Conservation (phyloP, 2,888 invertebrate species). For the Dendrolimus pini region DNA sequence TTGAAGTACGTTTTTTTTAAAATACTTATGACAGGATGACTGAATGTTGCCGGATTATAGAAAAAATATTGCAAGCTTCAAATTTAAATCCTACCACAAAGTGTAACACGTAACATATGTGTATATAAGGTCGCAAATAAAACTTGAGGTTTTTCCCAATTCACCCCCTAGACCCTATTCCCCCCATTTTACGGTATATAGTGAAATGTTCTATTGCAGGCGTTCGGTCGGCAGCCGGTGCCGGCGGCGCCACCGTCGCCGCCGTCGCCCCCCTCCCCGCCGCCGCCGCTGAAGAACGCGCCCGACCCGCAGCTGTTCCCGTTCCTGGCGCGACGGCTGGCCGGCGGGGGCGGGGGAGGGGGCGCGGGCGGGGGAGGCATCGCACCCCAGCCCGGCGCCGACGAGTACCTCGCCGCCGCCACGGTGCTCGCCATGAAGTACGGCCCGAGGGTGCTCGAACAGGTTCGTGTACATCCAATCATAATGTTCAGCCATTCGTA, state of each 20-base stretch:
- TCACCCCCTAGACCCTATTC: too few species aligned
- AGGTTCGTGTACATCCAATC: conserved; percentile 30
- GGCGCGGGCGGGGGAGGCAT: not conserved
- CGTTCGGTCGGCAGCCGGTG: conserved; percentile 91
- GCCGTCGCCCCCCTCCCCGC: conserved; percentile 15
- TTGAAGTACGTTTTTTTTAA: too few species aligned
- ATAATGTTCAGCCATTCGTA: too few species aligned
- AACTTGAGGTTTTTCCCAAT: too few species aligned
- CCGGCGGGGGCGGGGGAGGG: conserved; percentile 32
- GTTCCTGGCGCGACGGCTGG: conserved; percentile 84
- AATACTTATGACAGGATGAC: too few species aligned
- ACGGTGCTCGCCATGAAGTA: conserved; percentile 93
- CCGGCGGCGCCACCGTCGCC: conserved; percentile 49
- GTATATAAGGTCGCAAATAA: too few species aligned
- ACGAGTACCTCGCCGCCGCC: conserved; percentile 89
- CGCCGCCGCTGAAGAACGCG: conserved; percentile 40
- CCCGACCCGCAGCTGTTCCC: conserved; percentile 89
- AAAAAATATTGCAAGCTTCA: too few species aligned
- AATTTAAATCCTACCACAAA: too few species aligned
- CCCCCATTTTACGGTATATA: too few species aligned
- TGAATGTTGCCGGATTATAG: too few species aligned
- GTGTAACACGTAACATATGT: too few species aligned
- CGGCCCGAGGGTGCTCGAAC: conserved; percentile 81
- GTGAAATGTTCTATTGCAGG: conserved; percentile 56
- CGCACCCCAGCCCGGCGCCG: conserved; percentile 64